Evolutionary conservation across 2,888 invertebrate species (phyloP), one percentile per base, ranked within the genome.

Genomic region (Pollenia amentaria): DNA sequence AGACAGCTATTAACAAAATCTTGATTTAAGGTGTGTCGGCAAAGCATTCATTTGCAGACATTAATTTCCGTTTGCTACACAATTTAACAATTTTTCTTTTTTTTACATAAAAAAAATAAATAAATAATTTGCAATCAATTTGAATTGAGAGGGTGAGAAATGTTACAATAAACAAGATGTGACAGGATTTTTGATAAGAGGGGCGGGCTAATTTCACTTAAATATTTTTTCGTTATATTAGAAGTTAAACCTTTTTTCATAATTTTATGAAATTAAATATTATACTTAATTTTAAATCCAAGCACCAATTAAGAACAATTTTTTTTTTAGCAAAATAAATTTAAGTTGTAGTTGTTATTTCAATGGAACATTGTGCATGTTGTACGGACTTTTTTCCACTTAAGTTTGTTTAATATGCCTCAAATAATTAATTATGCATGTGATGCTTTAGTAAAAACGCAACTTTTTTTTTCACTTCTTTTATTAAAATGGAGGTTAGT

Each of bases 391-490:
- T 64, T 29, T 60, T 73, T 70, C 40, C 51, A 72, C 53, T 73
- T 78, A 69, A 82, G 82, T 78, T 85, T 67, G 64, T 69, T 73
- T 65, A 57, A 72, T 60, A 53, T 79, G 83, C 57, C 79, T 75
- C 76, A 83, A 81, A 83, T 76, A 79, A 86, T 86, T 79, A 86
- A 86, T 86, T 83, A 86, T 86, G 70, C 83, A 86, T 83, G 75
- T 83, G 79, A 83, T 72, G 79, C 51, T 80, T 70, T 65, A 70
- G 38, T 42, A 75, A 73, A 77, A 81, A 60, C 77, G 53, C 57
- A 72, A 77, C 57, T 38, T 85, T 51, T 11, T 81, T 48, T 38
- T 14, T n/a, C 3, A 18, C 12, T 14, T 4, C 6, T 62, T n/a
- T 51, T 51, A 60, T 44, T 69, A 55, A 46, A 53, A 53, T 62